Percentiles rank a stretch among this genome's conserved stretches.
Evolutionary conservation across 2,888 invertebrate genomes (phyloP).

Genomic region (Acronicta aceris): DNA sequence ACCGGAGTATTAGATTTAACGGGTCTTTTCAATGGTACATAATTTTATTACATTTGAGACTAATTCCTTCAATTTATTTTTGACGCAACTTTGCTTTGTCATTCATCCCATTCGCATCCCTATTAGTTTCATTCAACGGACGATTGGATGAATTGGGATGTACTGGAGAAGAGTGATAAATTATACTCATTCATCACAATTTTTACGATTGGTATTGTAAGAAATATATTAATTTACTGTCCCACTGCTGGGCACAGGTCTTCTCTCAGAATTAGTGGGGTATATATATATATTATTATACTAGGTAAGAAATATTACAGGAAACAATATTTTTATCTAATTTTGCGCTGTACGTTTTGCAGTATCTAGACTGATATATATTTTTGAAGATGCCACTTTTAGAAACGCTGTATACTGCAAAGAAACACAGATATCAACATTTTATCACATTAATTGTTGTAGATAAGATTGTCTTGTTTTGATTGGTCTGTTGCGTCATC

Average conservation of each 20-base stretch:
- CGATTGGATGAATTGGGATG: too few relatives aligned
- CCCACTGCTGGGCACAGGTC: too few relatives aligned
- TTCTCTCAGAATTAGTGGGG: too few relatives aligned
- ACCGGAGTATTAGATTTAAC: background rate
- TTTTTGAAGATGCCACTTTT: constrained; percentile 1
- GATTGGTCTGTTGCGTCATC: constrained; percentile 44
- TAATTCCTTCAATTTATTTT: background rate
- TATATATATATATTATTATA: too few relatives aligned
- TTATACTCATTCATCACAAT: too few relatives aligned
- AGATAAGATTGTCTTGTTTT: constrained; percentile 61
- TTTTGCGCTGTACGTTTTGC: too few relatives aligned
- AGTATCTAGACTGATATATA: too few relatives aligned
- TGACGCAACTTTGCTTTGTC: constrained; percentile 6
- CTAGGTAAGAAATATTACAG: too few relatives aligned
- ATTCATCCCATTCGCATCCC: too few relatives aligned
- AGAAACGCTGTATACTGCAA: constrained; percentile 3
- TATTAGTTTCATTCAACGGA: too few relatives aligned
- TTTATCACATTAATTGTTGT: constrained; percentile 25
- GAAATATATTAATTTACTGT: constrained; percentile 1
- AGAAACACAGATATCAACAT: constrained; percentile 57
- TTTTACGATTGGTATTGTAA: background rate
- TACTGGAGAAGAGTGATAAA: too few relatives aligned
- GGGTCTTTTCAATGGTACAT: background rate
- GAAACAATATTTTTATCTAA: too few relatives aligned
- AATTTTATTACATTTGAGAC: background rate